phyloP scores from a whole-genome alignment of 2,113 vertebrate genomes.

The Pelobates fuscus region DNA sequence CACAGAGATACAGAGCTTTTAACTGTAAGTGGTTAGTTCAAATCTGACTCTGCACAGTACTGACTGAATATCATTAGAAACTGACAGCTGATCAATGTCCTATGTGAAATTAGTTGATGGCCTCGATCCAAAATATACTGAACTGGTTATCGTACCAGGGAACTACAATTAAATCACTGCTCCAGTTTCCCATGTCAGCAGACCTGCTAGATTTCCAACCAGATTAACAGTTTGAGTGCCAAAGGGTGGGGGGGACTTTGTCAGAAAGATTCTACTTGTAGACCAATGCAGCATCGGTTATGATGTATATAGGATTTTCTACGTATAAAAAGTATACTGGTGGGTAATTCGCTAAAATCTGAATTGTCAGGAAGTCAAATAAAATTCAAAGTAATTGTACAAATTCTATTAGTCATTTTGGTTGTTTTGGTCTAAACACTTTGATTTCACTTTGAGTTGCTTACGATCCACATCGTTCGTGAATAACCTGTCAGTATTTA shows the following conservation, averaged over 20 bases:
- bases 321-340: too few relatives aligned
- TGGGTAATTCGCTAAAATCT: too few relatives aligned
- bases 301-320: too few relatives aligned
- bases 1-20: constrained; percentile 41
- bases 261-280: too few relatives aligned
- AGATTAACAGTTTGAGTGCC: background rate
- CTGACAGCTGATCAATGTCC: constrained; percentile 49
- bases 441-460: too few relatives aligned
- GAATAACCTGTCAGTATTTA: too few relatives aligned
- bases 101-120: constrained; percentile 48
- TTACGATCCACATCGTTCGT: too few relatives aligned
- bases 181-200: background rate
- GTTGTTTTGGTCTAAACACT: too few relatives aligned
- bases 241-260: background rate
- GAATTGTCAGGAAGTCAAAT: too few relatives aligned
- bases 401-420: too few relatives aligned
- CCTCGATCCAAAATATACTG: constrained; percentile 40
- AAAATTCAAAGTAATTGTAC: too few relatives aligned
- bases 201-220: background rate
- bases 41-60: constrained; percentile 26
- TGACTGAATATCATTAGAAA: constrained; percentile 45
- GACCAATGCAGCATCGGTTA: too few relatives aligned
- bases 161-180: constrained; percentile 32
- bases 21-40: constrained; percentile 45
- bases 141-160: constrained; percentile 37